Evolutionary conservation across 2,888 invertebrate species (phyloP).

Genomic region (Dasysyrphus albostriatus): DNA sequence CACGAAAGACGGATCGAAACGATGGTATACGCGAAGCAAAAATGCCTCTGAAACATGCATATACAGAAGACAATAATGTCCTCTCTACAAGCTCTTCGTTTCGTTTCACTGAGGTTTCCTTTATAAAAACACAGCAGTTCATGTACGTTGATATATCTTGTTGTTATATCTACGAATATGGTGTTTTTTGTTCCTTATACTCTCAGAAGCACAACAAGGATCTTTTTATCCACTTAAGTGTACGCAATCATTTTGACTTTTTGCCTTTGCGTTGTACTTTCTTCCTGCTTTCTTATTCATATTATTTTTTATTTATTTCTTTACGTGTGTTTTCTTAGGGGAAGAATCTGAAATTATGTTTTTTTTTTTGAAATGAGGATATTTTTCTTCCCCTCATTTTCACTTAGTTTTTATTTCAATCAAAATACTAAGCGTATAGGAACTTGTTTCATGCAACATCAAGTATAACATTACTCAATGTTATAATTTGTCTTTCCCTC

Average conservation of each 20-base stretch:
- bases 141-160: background rate
- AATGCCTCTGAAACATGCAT: slow-evolving; percentile 72
- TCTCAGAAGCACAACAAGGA: slow-evolving; percentile 60
- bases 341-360: slow-evolving; percentile 50
- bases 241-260: slow-evolving; percentile 73
- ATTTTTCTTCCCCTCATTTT: slow-evolving; percentile 12
- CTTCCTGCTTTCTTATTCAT: slow-evolving; percentile 58
- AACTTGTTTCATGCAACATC: slow-evolving; percentile 56
- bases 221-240: slow-evolving; percentile 74
- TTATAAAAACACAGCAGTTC: background rate
- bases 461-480: slow-evolving; percentile 56
- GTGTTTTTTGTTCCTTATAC: slow-evolving; percentile 16
- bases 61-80: slow-evolving; percentile 57
- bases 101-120: slow-evolving; percentile 48
- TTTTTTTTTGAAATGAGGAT: slow-evolving; percentile 63
- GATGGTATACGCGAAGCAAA: slow-evolving; percentile 66
- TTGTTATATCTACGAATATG: slow-evolving; percentile 7
- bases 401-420: background rate
- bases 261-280: slow-evolving; percentile 45
- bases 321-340: slow-evolving; percentile 37
- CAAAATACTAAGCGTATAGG: background rate
- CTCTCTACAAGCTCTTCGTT: slow-evolving; percentile 63
- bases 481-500: slow-evolving; percentile 51
- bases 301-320: slow-evolving; percentile 26
- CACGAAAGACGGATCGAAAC: background rate